These are phyloP conservation scores for Eublepharis macularius DNA, from an alignment of 2,113 vertebrate genomes.

Conservation along the genomic window DNA sequence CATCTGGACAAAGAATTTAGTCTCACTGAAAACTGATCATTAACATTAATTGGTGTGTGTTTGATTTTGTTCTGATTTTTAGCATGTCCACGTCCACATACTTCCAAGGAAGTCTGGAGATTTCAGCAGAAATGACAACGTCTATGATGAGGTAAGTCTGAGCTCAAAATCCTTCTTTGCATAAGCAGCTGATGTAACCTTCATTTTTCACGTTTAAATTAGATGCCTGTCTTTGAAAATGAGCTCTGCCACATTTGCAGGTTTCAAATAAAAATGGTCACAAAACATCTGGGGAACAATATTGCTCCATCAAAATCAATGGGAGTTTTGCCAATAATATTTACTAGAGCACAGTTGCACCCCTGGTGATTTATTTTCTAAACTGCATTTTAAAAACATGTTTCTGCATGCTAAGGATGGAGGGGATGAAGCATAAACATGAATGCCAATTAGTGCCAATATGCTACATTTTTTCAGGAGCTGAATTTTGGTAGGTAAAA, in stretches of 20 bases:
- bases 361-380: background rate
- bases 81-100: constrained; percentile 85
- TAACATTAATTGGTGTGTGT: background rate
- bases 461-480: too few species aligned
- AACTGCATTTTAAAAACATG: background rate
- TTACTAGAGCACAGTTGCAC: background rate
- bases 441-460: too few species aligned
- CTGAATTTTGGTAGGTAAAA: too few species aligned
- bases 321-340: too few species aligned
- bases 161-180: background rate
- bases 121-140: constrained; percentile 80
- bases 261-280: background rate
- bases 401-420: background rate
- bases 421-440: too few species aligned
- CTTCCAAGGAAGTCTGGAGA: constrained; percentile 81
- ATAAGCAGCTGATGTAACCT: background rate
- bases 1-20: background rate
- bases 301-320: background rate
- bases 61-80: background rate
- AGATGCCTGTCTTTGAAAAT: background rate
- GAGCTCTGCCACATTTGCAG: background rate
- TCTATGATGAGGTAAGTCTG: constrained; percentile 72
- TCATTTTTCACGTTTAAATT: background rate
- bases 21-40: background rate
- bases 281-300: background rate